phyloP scores from a whole-genome alignment of 2,797 vertebrate species.

The Mus spretus region DNA sequence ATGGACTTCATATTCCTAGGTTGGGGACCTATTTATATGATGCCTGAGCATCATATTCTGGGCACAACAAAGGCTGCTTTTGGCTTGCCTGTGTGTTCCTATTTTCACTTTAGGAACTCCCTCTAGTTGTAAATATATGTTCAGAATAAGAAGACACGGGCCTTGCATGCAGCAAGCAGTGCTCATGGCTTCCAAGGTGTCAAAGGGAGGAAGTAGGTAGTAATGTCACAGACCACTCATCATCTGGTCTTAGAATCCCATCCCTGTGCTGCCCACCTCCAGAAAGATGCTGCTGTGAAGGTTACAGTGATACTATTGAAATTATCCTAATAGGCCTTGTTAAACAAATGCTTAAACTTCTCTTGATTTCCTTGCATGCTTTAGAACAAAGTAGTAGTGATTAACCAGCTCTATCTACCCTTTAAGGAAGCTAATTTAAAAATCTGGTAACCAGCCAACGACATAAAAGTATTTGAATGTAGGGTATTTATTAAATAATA shows the following conservation, averaged over 20 bases:
- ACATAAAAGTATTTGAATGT: slow-evolving; percentile 81
- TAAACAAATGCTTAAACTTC: slow-evolving; percentile 76
- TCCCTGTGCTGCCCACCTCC: background rate
- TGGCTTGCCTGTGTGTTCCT: background rate
- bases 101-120: background rate
- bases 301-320: background rate
- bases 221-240: slow-evolving; percentile 19
- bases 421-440: slow-evolving; percentile 83
- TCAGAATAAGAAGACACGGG: background rate
- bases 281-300: background rate
- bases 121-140: background rate
- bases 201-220: background rate
- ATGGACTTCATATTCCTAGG: background rate
- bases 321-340: slow-evolving; percentile 51
- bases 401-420: slow-evolving; percentile 73
- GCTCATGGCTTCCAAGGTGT: background rate
- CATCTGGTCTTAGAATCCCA: slow-evolving; percentile 38
- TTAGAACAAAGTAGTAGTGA: slow-evolving; percentile 85
- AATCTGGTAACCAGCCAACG: slow-evolving; percentile 85
- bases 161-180: background rate
- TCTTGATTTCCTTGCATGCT: slow-evolving; percentile 83
- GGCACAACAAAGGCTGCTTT: background rate
- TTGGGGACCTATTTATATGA: background rate
- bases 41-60: slow-evolving; percentile 11
- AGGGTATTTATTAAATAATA: slow-evolving; percentile 80